Base-by-base conservation (phyloP, 2,888 invertebrate genomes). In the Archips xylosteana region DNA sequence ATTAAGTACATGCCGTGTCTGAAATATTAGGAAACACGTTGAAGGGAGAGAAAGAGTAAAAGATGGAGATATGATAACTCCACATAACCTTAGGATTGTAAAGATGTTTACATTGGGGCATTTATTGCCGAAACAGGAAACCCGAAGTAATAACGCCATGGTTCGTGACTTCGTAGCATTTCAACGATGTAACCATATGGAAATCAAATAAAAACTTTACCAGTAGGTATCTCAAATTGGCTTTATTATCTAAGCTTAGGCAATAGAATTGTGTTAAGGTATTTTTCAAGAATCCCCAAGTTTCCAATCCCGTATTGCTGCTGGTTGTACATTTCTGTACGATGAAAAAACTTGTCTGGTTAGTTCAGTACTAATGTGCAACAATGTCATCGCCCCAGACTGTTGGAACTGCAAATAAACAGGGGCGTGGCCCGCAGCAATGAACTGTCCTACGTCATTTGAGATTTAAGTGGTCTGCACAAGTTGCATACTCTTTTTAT, bases 351-450 rank as follows among this genome's bases (percentile, higher is more conserved):
- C 63, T 42, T 54, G 70, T 45, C 62, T 45, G 45, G 54, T 69
- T 57, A 42, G 70, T 42, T 57, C 32, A 12, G 51, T 54, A 51
- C 54, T 62, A 60, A 61, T 64, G 39, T 66, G 62, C 47, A 13
- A 47, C 68, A 66, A 66, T 75, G 74, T 73, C 77, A 75, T 75
- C 71, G 76, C 69, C 75, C 77, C 63, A 77, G 71, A 75, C 73
- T 61, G 61, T 70, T 59, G 57, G 75, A 61, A 54, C 54, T 51
- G 47, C 72, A 63, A 62, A 65, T 75, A 75, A 78, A 78, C 70
- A 76, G 68, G 74, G 75, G 77, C 74, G 76, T 71, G 77, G 77
- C 74, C 69, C 70, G 68, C 71, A 66, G 75, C 63, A 74, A 65
- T 76, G 71, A 51, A 23, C 49, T 13, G 49, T 62, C 13, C 39